Evolutionary conservation across 2,797 vertebrate genomes (phyloP).

Genomic region (Phrynocephalus vlangalii): DNA sequence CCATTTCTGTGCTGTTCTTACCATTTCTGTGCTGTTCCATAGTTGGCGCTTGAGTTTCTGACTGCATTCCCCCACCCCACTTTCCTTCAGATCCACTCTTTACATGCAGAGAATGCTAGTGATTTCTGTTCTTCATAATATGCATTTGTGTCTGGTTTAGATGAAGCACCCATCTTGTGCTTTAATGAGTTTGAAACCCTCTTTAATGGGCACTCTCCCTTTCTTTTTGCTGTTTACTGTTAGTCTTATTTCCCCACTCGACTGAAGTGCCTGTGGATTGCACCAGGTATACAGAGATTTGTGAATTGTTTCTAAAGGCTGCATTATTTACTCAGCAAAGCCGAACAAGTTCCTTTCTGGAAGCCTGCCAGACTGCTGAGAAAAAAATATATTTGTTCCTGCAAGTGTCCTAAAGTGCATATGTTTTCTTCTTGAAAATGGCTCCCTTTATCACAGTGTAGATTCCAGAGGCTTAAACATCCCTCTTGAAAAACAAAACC

Average conservation of each 20-base stretch:
- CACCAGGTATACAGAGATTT: conserved; percentile 70
- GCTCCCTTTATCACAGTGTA: not conserved
- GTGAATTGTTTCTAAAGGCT: conserved; percentile 72
- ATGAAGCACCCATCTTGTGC: conserved; percentile 47
- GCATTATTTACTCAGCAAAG: conserved; percentile 68
- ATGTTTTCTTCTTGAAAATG: conserved; percentile 46
- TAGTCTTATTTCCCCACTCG: conserved; percentile 66
- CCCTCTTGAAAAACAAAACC: not conserved
- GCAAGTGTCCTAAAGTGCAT: conserved; percentile 56
- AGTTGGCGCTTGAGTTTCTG: not conserved
- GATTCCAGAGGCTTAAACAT: not conserved
- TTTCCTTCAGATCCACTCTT: conserved; percentile 49
- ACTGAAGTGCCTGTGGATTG: conserved; percentile 69
- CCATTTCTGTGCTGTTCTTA: not conserved
- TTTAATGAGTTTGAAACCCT: conserved; percentile 63
- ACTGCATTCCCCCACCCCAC: conserved; percentile 22
- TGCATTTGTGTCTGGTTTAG: conserved; percentile 59
- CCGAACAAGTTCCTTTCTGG: conserved; percentile 65
- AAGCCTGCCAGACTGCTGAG: conserved; percentile 61
- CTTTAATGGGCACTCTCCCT: conserved; percentile 64
- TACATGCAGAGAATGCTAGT: not conserved
- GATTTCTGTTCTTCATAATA: conserved; percentile 45
- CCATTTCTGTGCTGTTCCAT: not conserved
- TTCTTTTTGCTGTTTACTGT: conserved; percentile 31
- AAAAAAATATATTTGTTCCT: conserved; percentile 53